These are phyloP conservation scores for Pipra filicauda DNA, from an alignment of 2,113 vertebrate species.

Conservation along the genomic window DNA sequence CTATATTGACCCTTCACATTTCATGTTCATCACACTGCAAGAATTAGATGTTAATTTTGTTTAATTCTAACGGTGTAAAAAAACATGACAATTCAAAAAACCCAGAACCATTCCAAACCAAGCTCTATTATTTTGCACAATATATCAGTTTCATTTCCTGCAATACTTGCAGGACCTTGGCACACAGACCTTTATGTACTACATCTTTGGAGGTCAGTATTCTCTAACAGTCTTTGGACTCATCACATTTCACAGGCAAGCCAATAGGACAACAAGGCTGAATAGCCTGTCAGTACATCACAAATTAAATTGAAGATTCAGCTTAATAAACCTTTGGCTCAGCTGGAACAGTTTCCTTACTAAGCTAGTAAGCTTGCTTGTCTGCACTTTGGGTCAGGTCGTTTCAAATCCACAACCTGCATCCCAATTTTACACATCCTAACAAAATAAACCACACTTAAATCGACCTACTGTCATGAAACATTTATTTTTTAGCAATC, in stretches of 20 bases:
- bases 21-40: neutral
- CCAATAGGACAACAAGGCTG: neutral
- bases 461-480: neutral
- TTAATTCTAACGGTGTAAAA: neutral
- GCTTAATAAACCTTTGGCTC: neutral
- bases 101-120: neutral
- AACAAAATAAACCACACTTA: neutral
- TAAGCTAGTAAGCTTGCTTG: neutral
- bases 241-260: neutral
- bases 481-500: neutral
- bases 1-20: accelerated
- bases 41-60: neutral
- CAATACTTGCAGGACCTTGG: neutral
- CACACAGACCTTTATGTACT: neutral
- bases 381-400: neutral
- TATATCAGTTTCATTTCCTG: neutral
- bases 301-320: neutral
- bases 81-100: neutral
- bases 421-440: neutral
- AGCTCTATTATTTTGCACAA: neutral
- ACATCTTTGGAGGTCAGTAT: neutral
- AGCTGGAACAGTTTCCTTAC: neutral
- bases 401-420: neutral
- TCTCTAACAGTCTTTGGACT: neutral
- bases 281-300: neutral